Evolutionary conservation across 23 tunicate species (phyloP).

Genomic region (Aplidium turbinatum): DNA sequence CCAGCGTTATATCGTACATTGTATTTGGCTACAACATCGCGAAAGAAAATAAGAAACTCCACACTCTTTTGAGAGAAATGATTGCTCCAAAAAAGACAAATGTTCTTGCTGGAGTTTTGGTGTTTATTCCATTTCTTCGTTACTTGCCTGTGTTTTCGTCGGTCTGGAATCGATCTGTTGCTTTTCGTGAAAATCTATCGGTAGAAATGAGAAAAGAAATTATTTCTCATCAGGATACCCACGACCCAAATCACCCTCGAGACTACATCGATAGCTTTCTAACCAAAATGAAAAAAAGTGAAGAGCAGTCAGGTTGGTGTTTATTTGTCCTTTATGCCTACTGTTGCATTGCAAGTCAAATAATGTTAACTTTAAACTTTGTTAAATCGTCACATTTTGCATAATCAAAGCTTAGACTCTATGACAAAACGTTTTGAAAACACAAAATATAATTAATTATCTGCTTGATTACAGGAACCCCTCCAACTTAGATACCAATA

Average conservation of each 20-base stretch:
- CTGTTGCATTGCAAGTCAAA: no score
- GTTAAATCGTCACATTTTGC: no score
- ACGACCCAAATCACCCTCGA: not conserved
- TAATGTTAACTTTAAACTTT: no score
- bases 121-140: not conserved
- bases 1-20: slow-evolving; percentile 23
- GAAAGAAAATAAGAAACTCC: slow-evolving; percentile 13
- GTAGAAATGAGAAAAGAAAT: not conserved
- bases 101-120: not conserved
- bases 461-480: no score
- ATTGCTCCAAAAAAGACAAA: not conserved
- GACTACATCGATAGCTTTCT: not conserved
- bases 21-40: slow-evolving; percentile 18
- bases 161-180: not conserved
- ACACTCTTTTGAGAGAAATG: not conserved
- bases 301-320: no score
- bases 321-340: no score
- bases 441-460: no score
- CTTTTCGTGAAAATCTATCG: not conserved
- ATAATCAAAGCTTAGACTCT: no score
- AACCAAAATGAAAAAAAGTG: not conserved
- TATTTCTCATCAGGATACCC: not conserved
- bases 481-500: no score
- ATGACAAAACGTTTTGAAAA: no score
- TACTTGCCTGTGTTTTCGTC: not conserved